Base-by-base conservation (phyloP, 2,113 vertebrate species). In the Misgurnus anguillicaudatus region DNA sequence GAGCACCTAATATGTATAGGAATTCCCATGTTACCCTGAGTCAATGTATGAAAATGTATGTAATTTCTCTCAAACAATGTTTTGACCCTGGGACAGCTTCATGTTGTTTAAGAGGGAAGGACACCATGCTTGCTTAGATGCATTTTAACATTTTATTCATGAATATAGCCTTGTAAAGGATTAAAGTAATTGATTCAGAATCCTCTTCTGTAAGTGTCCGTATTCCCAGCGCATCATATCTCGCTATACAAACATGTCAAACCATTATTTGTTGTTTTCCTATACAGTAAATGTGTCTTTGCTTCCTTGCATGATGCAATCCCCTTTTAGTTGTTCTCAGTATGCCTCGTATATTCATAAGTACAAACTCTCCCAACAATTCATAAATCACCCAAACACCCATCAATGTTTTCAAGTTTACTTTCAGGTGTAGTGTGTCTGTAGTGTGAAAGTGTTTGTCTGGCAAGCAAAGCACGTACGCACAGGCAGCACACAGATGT, bases 161-260 rank as follows among this genome's bases (percentile, higher is more conserved):
- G n/a, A n/a, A n/a, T n/a, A n/a, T n/a, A n/a, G n/a, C n/a, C n/a
- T n/a, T n/a, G n/a, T n/a, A n/a, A n/a, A n/a, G n/a, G n/a, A n/a
- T n/a, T n/a, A n/a, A n/a, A n/a, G n/a, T n/a, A 31, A 31, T 31
- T 31, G 24, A 31, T 31, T 31, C 24, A n/a, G 61, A 17, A 55
- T 45, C 55, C 65, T 47, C 9, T 47, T 7, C 7, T 45, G 47
- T 48, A 47, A 13, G 9, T 9, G 9, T 48, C 10, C 47, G 3
- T 13, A 48, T 48, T 48, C 47, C 47, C 47, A 48, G 10, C 47
- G 10, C 47, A 48, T 4, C 58, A 57, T 80, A 31, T 31, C 79
- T 67, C 63, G 36, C 71, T 61, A 62, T 31, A 68, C 71, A 80
- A 36, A 60, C 36, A 53, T 68, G 9, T 61, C 60, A 75, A 60